Evolutionary conservation across 2,797 vertebrate species (phyloP).

Genomic region (Pipistrellus nathusii): DNA sequence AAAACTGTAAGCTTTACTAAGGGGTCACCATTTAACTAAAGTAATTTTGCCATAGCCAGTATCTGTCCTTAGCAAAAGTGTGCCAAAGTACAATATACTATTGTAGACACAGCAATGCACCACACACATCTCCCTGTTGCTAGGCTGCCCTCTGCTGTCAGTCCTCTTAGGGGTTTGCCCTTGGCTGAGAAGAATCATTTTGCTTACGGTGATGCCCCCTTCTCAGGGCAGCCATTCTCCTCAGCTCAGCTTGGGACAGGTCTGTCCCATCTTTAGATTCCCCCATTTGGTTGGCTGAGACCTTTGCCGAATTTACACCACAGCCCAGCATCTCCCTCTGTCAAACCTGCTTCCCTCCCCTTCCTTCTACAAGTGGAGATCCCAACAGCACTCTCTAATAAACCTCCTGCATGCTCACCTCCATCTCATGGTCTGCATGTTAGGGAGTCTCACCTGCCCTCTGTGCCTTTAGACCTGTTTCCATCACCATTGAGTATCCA

Average conservation of each 20-base stretch:
- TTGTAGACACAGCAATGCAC: neutral
- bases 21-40: neutral
- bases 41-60: neutral
- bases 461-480: constrained; percentile 18
- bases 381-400: neutral
- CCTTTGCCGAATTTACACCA: neutral
- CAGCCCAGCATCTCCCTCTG: neutral
- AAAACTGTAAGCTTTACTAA: neutral
- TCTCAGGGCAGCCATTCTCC: neutral
- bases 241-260: neutral
- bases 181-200: neutral
- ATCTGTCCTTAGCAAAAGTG: neutral
- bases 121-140: neutral
- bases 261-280: neutral
- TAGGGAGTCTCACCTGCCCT: neutral
- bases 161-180: neutral
- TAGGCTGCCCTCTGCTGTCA: neutral
- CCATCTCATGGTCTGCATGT: neutral
- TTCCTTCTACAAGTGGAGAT: neutral
- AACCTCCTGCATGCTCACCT: neutral
- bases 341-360: neutral
- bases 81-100: neutral
- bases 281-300: neutral
- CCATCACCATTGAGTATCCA: neutral
- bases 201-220: neutral